Evolutionary conservation across 1,140 invertebrate genomes (phyloP), one percentile per base, ranked within the genome.

Genomic region (Stegodyphus mimosarum): DNA sequence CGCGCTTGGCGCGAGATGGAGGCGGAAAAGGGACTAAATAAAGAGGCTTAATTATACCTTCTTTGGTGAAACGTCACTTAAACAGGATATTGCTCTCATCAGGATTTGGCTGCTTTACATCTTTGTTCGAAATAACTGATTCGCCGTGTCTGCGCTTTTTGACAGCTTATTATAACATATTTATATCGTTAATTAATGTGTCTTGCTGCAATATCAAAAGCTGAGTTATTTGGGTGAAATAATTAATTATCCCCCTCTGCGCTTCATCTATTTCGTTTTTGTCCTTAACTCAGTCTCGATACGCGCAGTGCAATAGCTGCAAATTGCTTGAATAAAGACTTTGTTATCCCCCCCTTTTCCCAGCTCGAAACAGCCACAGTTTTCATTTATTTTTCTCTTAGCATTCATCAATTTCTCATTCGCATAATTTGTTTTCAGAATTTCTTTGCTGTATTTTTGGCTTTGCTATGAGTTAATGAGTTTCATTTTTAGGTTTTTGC

Each of bases 91-190:
- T 81, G 78, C 69, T 63, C 78, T 81, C 78, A 72, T 72, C 78
- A 81, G 53, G 33, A n/a, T 51, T 81, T 72, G 69, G 78, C 78
- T 53, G 52, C 64, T 72, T 81, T 81, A 72, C 78, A 81, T 81
- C 78, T 81, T 81, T 71, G 78, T 81, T 72, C 53, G 11, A 17
- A 81, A 72, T 72, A 81, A 72, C 63, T 72, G 78, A 71, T 69
- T 51, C 7, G 67, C 66, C 9, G 53, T 50, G 17, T 6, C 67
- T 13, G 17, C 15, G 48, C 53, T 63, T 60, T 81, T 50, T 81
- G 78, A 81, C 78, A 81, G 69, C 78, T 53, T 81, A 81, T 81
- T 81, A 81, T 72, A 81, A 81, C 70, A 81, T 71, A 81, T 81
- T 81, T 72, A 81, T 71, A 72, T 51, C 33, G 64, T 67, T 67